A percentile compares a stretch with the other conserved stretches of the same genome.
Conservation (phyloP, 2,888 invertebrate genomes). For the Lasioglossum calceatum region DNA sequence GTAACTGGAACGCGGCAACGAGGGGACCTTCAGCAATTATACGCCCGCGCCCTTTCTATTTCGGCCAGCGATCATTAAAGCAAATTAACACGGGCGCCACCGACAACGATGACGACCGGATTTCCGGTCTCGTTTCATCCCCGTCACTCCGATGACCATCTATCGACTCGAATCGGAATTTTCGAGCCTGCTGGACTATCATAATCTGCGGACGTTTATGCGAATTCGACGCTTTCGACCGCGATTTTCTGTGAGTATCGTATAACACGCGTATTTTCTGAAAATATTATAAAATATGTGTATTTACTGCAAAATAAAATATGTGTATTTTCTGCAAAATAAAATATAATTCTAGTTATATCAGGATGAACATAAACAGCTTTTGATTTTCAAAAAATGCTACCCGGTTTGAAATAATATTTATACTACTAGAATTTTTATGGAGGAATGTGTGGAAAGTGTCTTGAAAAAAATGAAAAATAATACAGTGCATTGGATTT, state of each 20-base stretch:
- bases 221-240: not conserved
- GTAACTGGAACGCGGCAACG: constrained; percentile 64
- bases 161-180: not conserved
- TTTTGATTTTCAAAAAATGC: no score
- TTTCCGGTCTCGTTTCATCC: not conserved
- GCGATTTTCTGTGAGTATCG: not conserved
- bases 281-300: not conserved
- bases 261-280: no score
- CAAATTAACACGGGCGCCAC: constrained; percentile 38
- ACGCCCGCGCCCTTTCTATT: constrained; percentile 28
- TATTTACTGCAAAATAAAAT: no score
- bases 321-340: not conserved
- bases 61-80: constrained; percentile 51
- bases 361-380: not conserved
- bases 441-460: not conserved
- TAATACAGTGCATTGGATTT: not conserved
- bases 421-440: not conserved
- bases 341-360: not conserved
- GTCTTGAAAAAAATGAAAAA: not conserved
- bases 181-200: not conserved
- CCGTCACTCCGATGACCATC: not conserved
- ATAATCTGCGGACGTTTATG: not conserved
- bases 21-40: constrained; percentile 45
- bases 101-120: constrained; percentile 1
- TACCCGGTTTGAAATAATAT: not conserved